Base-by-base conservation (phyloP, 2,113 vertebrate genomes). In the Ranitomeya imitator region DNA sequence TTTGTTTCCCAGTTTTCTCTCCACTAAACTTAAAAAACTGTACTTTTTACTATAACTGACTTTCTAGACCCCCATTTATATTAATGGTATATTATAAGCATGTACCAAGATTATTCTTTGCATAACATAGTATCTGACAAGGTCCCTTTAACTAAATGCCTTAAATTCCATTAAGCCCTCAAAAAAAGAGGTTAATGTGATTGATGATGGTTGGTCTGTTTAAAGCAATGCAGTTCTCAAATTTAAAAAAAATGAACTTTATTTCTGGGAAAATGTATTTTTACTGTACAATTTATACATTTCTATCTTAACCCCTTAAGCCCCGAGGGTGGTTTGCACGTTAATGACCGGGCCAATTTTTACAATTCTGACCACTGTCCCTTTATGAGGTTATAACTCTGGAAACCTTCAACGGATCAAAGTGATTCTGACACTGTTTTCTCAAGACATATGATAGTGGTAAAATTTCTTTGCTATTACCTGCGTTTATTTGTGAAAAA, bases 131-230 rank as follows among this genome's bases (percentile, higher is more conserved):
- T 67, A 83, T 67, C 82, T 84, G 82, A 71, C 51, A 55, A 71
- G 55, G 82, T 52, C 65, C 63, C 61, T 16, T 54, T 83, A 69
- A 71, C 81, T 69, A 54, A 67, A 83, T 69, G 61, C 61, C 67
- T 84, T 55, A 69, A 84, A 84, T 84, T 84, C 65, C 65, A 84
- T 84, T 84, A 84, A 6, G 5, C n/a, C 51, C 21, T 55, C 60
- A 45, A 74, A 74, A 55, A 55, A 71, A 31, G 63, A 83, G 31
- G 63, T 84, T 84, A 84, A 55, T 69, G 7, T 84, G 82, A 71
- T 69, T 71, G 67, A 69, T 69, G 82, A 55, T 55, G 7, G 63
- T 31, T 69, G 51, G 52, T 71, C 21, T 54, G 51, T 69, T 84
- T 84, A 26, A 69, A 55, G 82, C 63, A 69, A 15, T 84, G 14